These are phyloP conservation scores for Oncorhynchus kisutch DNA, from an alignment of 2,113 vertebrate species.

Conservation along the genomic window DNA sequence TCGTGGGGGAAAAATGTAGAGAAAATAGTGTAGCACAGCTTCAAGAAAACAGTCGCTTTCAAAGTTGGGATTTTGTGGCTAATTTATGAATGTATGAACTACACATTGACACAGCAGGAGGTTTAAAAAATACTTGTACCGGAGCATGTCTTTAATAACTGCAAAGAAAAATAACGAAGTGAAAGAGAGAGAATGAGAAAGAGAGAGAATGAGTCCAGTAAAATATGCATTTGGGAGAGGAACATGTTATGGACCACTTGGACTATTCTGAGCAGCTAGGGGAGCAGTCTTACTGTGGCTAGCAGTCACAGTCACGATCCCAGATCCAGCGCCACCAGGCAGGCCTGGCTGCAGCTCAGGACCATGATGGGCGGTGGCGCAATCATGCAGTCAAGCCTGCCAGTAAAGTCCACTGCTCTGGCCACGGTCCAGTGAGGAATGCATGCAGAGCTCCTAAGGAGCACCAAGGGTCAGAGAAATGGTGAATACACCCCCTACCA, in stretches of 20 bases:
- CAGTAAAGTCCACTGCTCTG: slow-evolving; percentile 25
- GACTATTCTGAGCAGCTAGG: not conserved
- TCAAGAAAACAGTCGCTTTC: no score
- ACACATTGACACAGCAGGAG: no score
- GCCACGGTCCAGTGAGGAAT: slow-evolving; percentile 10
- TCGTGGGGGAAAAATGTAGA: no score
- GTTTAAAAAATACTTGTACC: no score
- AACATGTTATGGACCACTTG: slow-evolving; percentile 12
- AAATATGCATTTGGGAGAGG: not conserved
- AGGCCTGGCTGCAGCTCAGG: slow-evolving; percentile 37
- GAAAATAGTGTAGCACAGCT: no score
- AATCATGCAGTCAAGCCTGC: slow-evolving; percentile 12
- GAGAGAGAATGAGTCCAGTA: no score
- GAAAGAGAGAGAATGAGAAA: no score
- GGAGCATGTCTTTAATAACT: no score
- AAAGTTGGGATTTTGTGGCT: no score
- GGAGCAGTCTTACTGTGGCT: slow-evolving; percentile 22
- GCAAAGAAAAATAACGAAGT: no score
- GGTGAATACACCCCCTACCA: not conserved
- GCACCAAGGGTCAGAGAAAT: not conserved
- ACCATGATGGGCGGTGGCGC: slow-evolving; percentile 36
- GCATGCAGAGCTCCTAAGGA: not conserved
- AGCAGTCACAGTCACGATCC: slow-evolving; percentile 20
- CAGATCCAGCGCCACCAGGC: slow-evolving; percentile 29
- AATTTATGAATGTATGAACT: no score